Conservation (phyloP, 2,888 invertebrate species). For the Polyommatus icarus region DNA sequence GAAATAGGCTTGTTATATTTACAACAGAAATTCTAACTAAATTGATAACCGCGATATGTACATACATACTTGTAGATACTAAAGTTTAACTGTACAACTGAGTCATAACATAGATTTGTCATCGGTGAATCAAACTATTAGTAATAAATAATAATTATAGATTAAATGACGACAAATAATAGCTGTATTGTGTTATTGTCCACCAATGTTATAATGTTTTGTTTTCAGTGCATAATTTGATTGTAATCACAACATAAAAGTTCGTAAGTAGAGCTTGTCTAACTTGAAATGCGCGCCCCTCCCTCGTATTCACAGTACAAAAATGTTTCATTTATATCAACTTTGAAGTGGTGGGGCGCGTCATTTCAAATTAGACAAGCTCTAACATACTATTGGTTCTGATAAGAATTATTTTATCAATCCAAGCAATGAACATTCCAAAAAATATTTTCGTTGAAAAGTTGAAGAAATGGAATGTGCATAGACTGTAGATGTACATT, state of each 20-base stretch:
- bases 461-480: too few species aligned
- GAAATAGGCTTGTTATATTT: background rate
- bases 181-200: slow-evolving; percentile 11
- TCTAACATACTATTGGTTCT: background rate
- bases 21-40: background rate
- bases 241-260: background rate
- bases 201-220: background rate
- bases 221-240: background rate
- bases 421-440: background rate
- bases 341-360: too few species aligned
- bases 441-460: background rate
- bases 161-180: slow-evolving; percentile 31
- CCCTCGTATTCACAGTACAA: too few species aligned
- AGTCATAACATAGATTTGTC: slow-evolving; percentile 40
- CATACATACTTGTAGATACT: background rate
- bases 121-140: slow-evolving; percentile 44
- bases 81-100: slow-evolving; percentile 21
- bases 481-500: too few species aligned
- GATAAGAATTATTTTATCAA: background rate
- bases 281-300: too few species aligned
- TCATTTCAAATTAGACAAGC: too few species aligned
- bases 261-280: too few species aligned
- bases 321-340: too few species aligned
- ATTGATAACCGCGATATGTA: background rate
- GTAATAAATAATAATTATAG: slow-evolving; percentile 35